A percentile compares a stretch with the other conserved stretches of the same genome.
Evolutionary conservation across 1,140 invertebrate genomes (phyloP).

Genomic region (Wiebesia pumilae): DNA sequence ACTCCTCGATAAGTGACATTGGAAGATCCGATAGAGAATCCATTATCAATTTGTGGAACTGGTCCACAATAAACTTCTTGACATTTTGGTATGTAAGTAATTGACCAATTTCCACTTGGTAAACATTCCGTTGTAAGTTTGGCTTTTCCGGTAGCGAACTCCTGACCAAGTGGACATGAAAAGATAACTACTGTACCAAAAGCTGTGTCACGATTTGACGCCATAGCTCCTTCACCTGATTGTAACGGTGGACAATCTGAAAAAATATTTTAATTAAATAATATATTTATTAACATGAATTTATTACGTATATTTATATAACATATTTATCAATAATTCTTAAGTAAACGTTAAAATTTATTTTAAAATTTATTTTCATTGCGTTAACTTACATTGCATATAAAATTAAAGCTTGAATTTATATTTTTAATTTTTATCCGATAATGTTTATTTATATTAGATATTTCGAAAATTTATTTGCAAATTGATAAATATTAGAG

Average conservation of each 20-base stretch:
- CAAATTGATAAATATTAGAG: neutral
- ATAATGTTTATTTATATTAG: too few relatives aligned
- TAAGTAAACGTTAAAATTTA: too few relatives aligned
- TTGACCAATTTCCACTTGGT: constrained; percentile 94
- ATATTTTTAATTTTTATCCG: too few relatives aligned
- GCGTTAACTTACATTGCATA: too few relatives aligned
- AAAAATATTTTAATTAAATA: constrained; percentile 52
- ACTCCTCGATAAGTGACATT: constrained; percentile 95
- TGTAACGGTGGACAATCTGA: constrained; percentile 91
- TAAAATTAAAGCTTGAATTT: too few relatives aligned
- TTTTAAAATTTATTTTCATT: too few relatives aligned
- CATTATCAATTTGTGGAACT: constrained; percentile 97
- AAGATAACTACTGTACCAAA: constrained; percentile 94
- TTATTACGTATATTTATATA: neutral
- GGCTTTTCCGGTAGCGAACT: constrained; percentile 92
- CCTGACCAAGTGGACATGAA: constrained; percentile 93
- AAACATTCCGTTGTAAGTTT: constrained; percentile 90
- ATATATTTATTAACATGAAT: constrained; percentile 29
- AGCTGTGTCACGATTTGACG: constrained; percentile 92
- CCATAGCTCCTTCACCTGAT: constrained; percentile 89
- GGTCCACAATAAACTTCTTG: constrained; percentile 98
- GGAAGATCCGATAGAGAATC: constrained; percentile 94
- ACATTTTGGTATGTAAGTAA: constrained; percentile 93
- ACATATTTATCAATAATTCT: neutral
- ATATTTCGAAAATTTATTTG: too few relatives aligned